Evolutionary conservation across 2,113 vertebrate species (phyloP).

Genomic region (Scomber japonicus): DNA sequence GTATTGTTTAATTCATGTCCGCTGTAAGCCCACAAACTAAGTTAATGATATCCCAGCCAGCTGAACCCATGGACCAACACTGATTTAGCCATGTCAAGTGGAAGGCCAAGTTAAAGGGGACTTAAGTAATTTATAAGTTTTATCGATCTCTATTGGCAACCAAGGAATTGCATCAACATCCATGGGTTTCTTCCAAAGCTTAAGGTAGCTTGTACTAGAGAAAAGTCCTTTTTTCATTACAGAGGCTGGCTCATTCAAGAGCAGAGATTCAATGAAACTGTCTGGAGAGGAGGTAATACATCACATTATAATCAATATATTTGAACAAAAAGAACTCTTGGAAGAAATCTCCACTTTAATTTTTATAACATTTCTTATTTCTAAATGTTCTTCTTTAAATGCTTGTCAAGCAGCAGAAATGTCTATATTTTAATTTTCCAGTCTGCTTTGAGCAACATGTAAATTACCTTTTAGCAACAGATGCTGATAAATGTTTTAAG

Average conservation of each 20-base stretch:
- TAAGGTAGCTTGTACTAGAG: background rate
- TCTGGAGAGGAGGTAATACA: conserved; percentile 7
- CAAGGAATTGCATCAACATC: conserved; percentile 48
- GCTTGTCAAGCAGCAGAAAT: conserved; percentile 5
- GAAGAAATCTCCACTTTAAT: background rate
- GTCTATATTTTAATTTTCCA: background rate
- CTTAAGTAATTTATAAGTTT: conserved; percentile 65
- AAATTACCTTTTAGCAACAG: background rate
- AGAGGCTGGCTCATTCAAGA: conserved; percentile 17
- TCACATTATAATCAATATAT: conserved; percentile 36
- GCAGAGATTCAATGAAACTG: conserved; percentile 4
- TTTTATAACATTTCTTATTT: background rate
- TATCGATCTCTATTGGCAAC: conserved; percentile 53
- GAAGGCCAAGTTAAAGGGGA: conserved; percentile 54
- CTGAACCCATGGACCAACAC: conserved; percentile 21
- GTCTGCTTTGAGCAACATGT: background rate
- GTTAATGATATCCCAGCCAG: conserved; percentile 35
- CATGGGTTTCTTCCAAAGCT: conserved; percentile 11
- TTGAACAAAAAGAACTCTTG: conserved; percentile 12
- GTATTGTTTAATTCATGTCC: conserved; percentile 54
- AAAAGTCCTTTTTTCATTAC: conserved; percentile 45
- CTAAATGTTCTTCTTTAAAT: background rate
- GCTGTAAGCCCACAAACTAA: conserved; percentile 2
- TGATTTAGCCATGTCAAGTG: conserved; percentile 52
- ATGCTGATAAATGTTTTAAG: background rate